Evolutionary conservation across 2,888 invertebrate genomes (phyloP).

Genomic region (Drosophila sordidapex): DNA sequence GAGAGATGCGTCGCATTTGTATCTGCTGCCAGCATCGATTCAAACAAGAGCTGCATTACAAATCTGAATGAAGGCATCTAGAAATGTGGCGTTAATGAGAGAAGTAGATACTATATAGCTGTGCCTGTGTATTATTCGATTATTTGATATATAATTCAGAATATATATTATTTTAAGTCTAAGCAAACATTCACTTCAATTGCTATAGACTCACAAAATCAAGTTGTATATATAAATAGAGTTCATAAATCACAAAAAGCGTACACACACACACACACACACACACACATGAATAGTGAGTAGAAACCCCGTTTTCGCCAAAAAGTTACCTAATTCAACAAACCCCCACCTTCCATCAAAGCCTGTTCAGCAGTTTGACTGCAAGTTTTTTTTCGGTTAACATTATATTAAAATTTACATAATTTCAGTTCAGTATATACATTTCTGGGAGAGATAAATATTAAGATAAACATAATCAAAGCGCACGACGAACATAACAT

Average conservation of each 20-base stretch:
- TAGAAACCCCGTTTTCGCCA: slow-evolving; percentile 15
- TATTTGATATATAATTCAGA: neutral
- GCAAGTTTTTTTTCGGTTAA: slow-evolving; percentile 45
- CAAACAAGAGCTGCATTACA: neutral
- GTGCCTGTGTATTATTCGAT: neutral
- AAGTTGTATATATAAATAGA: neutral
- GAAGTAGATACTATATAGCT: neutral
- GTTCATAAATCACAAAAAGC: neutral
- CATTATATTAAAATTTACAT: slow-evolving; percentile 77
- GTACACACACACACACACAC: neutral
- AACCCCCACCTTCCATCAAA: neutral
- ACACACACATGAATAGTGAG: neutral
- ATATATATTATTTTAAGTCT: neutral
- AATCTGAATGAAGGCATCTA: neutral
- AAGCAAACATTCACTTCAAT: neutral
- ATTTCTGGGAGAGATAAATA: slow-evolving; percentile 48
- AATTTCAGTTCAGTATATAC: slow-evolving; percentile 65
- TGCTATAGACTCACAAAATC: neutral
- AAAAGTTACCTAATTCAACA: slow-evolving; percentile 14
- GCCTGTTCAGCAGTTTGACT: slow-evolving; percentile 7
- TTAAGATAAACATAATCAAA: slow-evolving; percentile 75
- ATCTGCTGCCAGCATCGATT: slow-evolving; percentile 21
- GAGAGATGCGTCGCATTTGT: slow-evolving; percentile 36
- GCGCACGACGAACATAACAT: slow-evolving; percentile 63
- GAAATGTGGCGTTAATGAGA: neutral